Conservation (phyloP, 2,113 vertebrate genomes). For the Apus apus region DNA sequence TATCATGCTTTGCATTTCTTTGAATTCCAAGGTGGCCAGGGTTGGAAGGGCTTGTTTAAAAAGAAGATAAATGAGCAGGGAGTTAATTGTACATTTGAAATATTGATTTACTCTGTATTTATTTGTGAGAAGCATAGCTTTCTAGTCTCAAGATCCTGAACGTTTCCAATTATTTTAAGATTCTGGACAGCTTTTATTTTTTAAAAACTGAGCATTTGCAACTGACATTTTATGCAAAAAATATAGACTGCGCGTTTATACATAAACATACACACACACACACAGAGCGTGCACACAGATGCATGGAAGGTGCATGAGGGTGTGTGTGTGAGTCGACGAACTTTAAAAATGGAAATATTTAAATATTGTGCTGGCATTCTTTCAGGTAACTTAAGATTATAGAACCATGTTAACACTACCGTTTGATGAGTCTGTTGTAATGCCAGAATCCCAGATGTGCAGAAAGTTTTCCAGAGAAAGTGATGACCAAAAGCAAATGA, state of each 20-base stretch:
- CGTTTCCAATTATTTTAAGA: constrained; percentile 27
- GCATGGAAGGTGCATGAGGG: constrained; percentile 22
- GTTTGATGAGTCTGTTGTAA: constrained; percentile 93
- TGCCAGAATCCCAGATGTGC: constrained; percentile 93
- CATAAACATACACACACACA: neutral
- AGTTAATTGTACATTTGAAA: constrained; percentile 11
- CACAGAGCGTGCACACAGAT: neutral
- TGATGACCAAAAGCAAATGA: constrained; percentile 85
- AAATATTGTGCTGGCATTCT: constrained; percentile 79
- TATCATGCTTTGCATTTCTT: constrained; percentile 64
- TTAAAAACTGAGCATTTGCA: neutral
- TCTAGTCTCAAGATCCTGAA: constrained; percentile 16
- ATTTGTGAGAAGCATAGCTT: constrained; percentile 9
- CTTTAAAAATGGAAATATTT: constrained; percentile 72
- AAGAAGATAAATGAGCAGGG: constrained; percentile 20
- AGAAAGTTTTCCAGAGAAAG: constrained; percentile 90
- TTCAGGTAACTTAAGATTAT: constrained; percentile 81
- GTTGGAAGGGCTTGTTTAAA: constrained; percentile 45
- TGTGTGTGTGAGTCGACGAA: constrained; percentile 59
- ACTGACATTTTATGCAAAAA: neutral
- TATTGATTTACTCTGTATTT: constrained; percentile 14
- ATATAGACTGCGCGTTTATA: neutral
- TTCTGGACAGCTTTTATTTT: constrained; percentile 4
- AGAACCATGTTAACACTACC: constrained; percentile 97
- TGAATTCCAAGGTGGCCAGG: constrained; percentile 26